Conservation (phyloP, 2,888 invertebrate species). For the Oscheius onirici region DNA sequence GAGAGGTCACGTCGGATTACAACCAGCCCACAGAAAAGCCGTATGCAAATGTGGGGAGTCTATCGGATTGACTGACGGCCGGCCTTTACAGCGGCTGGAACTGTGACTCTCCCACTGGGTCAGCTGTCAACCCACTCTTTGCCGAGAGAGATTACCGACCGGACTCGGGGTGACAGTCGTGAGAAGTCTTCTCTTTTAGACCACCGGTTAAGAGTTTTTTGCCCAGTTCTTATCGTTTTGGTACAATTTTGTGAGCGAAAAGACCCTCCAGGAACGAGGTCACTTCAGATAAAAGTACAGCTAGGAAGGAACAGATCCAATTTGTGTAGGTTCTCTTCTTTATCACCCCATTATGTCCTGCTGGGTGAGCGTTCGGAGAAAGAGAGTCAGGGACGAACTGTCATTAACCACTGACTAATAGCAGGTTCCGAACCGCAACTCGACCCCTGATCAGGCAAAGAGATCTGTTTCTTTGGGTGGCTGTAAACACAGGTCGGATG, state of each 20-base stretch:
- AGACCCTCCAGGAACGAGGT: slow-evolving; percentile 15
- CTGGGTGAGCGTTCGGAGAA: not conserved
- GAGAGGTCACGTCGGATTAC: slow-evolving; percentile 19
- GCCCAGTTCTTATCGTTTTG: not conserved
- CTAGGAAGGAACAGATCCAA: not conserved
- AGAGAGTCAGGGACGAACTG: no score
- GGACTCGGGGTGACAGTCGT: slow-evolving; percentile 25
- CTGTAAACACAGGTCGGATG: not conserved
- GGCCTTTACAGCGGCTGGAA: slow-evolving; percentile 28
- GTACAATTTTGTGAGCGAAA: slow-evolving; percentile 11
- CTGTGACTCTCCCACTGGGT: slow-evolving; percentile 1
- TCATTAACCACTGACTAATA: slow-evolving; percentile 5
- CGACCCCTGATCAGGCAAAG: no score
- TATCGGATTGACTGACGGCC: slow-evolving; percentile 9
- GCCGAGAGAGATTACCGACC: not conserved
- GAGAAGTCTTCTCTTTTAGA: not conserved
- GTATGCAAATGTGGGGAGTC: slow-evolving; percentile 11
- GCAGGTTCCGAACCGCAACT: slow-evolving; percentile 1
- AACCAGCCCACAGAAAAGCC: slow-evolving; percentile 2
- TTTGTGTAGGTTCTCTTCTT: not conserved
- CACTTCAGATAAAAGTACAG: slow-evolving; percentile 3
- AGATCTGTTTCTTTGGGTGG: no score
- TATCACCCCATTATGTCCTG: not conserved
- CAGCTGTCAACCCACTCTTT: slow-evolving; percentile 6
- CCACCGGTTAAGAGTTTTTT: slow-evolving; percentile 8